Evolutionary conservation across 64 coral and sea anemone genomes (phyloP), one percentile per base, ranked within the genome.

Genomic region (Acropora yongei): DNA sequence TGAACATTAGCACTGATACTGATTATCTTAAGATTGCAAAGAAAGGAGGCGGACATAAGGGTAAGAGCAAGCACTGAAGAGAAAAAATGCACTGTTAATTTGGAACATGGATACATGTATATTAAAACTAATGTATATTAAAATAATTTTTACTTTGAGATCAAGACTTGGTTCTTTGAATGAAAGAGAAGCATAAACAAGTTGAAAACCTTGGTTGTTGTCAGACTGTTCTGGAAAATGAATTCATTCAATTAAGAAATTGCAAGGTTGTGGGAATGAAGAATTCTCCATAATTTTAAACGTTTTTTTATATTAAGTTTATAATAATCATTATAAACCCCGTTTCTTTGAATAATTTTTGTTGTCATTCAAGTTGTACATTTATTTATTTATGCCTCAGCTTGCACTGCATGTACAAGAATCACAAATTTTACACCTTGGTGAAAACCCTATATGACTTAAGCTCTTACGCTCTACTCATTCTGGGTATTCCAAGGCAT

Each of bases 41-140:
- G 80, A 86, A 87, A 45, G 91, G 91, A 16, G 82, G 82, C 49
- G 91, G 90, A 47, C 90, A 92, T 60, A 87, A 92, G 78, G 90
- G 90, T 86, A 76, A 47, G 75, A 9, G 9, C 16, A 5, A 30
- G 30, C 30, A 66, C 5, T 83, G 60, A 8, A 30, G 68, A 3
- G 13, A 71, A 8, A 41, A 71, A 20, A 71, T 20, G 11, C 1
- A 63, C 2, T 18, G 8, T 13, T 11, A 63, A 10, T 63, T 10
- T 13, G 60, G 6, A 14, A 0, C 60, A 63, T 11, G 60, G 16
- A 63, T 3, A 12, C 11, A 3, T 63, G 51, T 7, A 5, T 30
- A 30, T 30, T 30, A 30, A 30, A 30, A 55, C 5, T 55, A 55
- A 7, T 55, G 10, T 55, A 7, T 55, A 30, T 30, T 30, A 30